These are phyloP conservation scores for Pachycephala philippinensis DNA, from an alignment of 2,113 vertebrate genomes.

Conservation along the genomic window DNA sequence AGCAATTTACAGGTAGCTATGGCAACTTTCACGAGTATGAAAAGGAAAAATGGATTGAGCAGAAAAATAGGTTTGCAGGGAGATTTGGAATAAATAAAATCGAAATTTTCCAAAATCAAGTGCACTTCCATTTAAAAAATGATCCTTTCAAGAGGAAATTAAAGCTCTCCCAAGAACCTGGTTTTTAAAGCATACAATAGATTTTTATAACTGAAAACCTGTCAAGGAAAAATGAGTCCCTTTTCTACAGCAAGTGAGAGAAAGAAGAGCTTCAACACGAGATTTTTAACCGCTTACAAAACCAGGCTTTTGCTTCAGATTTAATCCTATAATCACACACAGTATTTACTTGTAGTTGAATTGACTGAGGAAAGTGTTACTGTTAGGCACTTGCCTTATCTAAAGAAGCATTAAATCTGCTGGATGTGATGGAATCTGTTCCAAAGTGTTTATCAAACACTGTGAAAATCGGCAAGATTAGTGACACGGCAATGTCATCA, in stretches of 20 bases:
- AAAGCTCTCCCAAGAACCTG: neutral
- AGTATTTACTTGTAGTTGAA: constrained; percentile 30
- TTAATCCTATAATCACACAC: constrained; percentile 52
- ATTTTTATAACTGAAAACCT: neutral
- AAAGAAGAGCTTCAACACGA: neutral
- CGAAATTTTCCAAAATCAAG: neutral
- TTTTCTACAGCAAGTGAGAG: neutral
- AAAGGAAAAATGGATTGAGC: neutral
- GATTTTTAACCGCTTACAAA: constrained; percentile 36
- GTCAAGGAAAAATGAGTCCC: neutral
- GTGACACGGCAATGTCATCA: neutral
- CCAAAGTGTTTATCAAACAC: constrained; percentile 37
- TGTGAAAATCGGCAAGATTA: constrained; percentile 17
- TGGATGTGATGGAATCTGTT: constrained; percentile 46
- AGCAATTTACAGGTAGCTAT: constrained; percentile 7
- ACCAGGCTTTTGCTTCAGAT: constrained; percentile 3
- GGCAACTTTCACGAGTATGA: neutral
- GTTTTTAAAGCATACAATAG: neutral
- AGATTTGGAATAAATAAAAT: neutral
- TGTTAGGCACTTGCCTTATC: neutral
- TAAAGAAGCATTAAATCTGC: constrained; percentile 14
- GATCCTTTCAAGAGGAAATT: neutral
- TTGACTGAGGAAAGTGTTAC: constrained; percentile 31
- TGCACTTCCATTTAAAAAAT: neutral
- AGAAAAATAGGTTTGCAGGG: neutral